Conservation (phyloP, 37 sponge, comb jelly and placozoan species). For the Hormiphora californensis region DNA sequence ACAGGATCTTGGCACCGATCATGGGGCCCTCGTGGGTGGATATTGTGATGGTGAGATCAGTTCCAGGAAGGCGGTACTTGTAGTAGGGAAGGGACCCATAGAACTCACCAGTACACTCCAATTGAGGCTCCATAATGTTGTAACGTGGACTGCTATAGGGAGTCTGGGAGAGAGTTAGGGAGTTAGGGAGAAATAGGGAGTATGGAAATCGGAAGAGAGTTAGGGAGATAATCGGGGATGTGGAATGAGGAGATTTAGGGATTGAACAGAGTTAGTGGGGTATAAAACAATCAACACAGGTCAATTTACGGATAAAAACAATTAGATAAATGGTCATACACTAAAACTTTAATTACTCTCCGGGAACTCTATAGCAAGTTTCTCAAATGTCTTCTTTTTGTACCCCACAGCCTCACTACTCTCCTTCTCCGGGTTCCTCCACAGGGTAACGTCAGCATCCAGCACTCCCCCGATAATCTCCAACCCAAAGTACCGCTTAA, state of each 20-base stretch:
- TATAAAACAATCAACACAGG: too few species aligned
- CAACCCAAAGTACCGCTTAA: conserved; percentile 83
- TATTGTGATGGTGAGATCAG: not conserved
- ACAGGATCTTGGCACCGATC: not conserved
- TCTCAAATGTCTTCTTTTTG: conserved; percentile 56
- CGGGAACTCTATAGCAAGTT: conserved; percentile 4
- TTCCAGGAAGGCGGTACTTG: not conserved
- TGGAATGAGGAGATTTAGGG: too few species aligned
- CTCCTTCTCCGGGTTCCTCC: conserved; percentile 74
- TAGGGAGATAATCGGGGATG: too few species aligned
- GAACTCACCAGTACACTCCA: not conserved
- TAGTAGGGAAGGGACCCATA: not conserved
- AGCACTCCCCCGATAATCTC: conserved; percentile 84
- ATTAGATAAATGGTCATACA: too few species aligned
- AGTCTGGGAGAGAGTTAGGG: too few species aligned
- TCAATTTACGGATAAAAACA: too few species aligned
- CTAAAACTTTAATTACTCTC: too few species aligned
- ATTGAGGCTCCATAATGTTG: too few species aligned
- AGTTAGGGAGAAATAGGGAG: too few species aligned
- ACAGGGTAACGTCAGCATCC: conserved; percentile 75
- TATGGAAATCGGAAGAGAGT: too few species aligned
- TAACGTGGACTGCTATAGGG: too few species aligned
- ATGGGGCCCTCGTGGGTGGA: not conserved
- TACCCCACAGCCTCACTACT: conserved; percentile 61
- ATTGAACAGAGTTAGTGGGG: too few species aligned